phyloP scores from a whole-genome alignment of 2,797 vertebrate genomes.

The Oreonectes daqikongensis region DNA sequence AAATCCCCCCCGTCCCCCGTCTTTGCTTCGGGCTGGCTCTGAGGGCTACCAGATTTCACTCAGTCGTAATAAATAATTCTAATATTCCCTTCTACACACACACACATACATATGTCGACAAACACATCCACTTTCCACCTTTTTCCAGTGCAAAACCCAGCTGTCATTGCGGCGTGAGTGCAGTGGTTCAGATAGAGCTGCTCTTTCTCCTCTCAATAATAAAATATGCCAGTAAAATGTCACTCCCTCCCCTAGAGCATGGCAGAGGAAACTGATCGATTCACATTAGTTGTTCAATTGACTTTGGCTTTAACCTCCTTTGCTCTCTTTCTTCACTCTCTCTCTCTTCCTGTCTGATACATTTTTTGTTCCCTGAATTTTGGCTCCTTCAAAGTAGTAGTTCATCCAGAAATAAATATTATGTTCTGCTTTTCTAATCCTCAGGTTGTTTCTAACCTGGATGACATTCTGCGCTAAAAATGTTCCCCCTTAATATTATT shows the following conservation, averaged over 20 bases:
- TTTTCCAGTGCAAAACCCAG: slow-evolving; percentile 64
- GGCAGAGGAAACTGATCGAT: slow-evolving; percentile 80
- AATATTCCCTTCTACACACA: slow-evolving; percentile 49
- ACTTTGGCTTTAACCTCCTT: slow-evolving; percentile 77
- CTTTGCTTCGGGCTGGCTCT: slow-evolving; percentile 50
- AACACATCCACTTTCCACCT: slow-evolving; percentile 55
- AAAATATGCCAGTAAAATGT: slow-evolving; percentile 83
- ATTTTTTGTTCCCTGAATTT: slow-evolving; percentile 12
- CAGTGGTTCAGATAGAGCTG: slow-evolving; percentile 67
- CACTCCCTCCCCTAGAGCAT: slow-evolving; percentile 74
- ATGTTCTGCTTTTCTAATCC: slow-evolving; percentile 36
- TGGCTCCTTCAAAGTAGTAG: not conserved
- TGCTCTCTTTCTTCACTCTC: slow-evolving; percentile 33
- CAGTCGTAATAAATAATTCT: slow-evolving; percentile 74
- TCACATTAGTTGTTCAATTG: slow-evolving; percentile 78
- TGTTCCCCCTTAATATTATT: too few relatives aligned
- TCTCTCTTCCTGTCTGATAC: slow-evolving; percentile 28
- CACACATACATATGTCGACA: slow-evolving; percentile 43
- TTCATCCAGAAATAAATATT: not conserved
- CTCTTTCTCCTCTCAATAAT: slow-evolving; percentile 70
- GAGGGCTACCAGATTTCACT: slow-evolving; percentile 70
- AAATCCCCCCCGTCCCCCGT: slow-evolving; percentile 7
- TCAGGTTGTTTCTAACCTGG: too few relatives aligned
- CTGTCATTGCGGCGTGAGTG: slow-evolving; percentile 72
- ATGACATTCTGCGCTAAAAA: too few relatives aligned